Base-by-base conservation (phyloP, 2,888 invertebrate species). In the Thalpophila matura region DNA sequence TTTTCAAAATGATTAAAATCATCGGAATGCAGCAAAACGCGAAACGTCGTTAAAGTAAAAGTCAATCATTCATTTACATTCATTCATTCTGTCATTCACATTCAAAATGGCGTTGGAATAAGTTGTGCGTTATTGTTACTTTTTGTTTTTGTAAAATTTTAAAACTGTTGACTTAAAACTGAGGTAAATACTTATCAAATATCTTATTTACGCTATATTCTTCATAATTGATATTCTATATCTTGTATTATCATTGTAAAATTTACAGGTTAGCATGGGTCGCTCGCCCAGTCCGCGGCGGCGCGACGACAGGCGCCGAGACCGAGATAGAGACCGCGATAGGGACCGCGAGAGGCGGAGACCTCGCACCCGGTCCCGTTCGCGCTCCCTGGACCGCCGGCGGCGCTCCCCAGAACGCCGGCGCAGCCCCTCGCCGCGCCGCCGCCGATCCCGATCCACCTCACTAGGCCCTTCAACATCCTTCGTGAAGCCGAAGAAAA, bases 231-330 rank as follows among this genome's bases (percentile, higher is more conserved):
- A 5, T 1, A 5, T 10, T 27, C 27, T 10, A 40, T 16, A 33
- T 27, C 24, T 18, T 49, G 24, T 31, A 54, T 50, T 61, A 43
- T 61, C 59, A 16, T 45, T 61, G 33, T 27, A 27, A 54, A 58
- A 55, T 64, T 57, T 31, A 47, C 72, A 77, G 80, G 86, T 84
- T 84, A 86, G 84, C 80, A 95, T 94, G 95, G 95, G 93, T 78
- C 91, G 95, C 70, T 93, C 95, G 83, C 95, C 95, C 60, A 95
- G 95, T 83, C 95, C 95, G 68, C 89, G 92, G 78, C 92, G 94
- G 81, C 92, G 94, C 77, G 93, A 93, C 42, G 92, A 93, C 38
- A 84, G 91, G 69, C 87, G 90, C 45, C 86, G 89, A 7, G 85
- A 87, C 51, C 56, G 77, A 50, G 70, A 73, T 26, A 80, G 91